A percentile compares a stretch with the other conserved stretches of the same genome.
phyloP scores from a whole-genome alignment of 2,888 invertebrate genomes.

The Phoronis australis region DNA sequence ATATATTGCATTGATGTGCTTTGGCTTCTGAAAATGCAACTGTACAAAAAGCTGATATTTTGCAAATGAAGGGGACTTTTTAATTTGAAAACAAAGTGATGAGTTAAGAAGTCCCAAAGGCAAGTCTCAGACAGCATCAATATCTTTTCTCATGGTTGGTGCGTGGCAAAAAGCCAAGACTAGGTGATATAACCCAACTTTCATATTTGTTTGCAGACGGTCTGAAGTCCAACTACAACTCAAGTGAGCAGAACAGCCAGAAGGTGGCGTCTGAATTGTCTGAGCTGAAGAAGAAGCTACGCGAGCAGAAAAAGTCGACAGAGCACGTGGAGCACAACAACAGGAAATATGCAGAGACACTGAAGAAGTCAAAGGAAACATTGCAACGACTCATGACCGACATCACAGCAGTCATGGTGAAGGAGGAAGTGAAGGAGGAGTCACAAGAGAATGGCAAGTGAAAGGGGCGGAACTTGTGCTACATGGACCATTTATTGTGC shows the following conservation, averaged over 20 bases:
- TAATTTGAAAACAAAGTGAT: no score
- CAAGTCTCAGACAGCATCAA: no score
- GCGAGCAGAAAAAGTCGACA: constrained; percentile 14
- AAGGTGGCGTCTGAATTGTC: constrained; percentile 36
- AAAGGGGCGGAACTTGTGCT: no score
- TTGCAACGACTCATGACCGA: neutral
- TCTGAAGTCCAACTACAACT: constrained; percentile 60
- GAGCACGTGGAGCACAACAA: constrained; percentile 9
- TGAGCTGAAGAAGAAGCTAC: constrained; percentile 18
- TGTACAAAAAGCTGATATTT: no score
- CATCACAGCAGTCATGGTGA: neutral
- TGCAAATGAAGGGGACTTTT: no score
- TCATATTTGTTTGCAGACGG: constrained; percentile 44
- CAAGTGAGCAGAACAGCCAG: constrained; percentile 59
- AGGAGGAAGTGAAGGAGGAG: neutral
- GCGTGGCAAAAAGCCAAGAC: no score
- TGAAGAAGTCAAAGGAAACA: neutral
- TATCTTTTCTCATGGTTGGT: no score
- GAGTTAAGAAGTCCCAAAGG: no score
- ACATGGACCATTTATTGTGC: no score
- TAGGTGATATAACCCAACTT: no score
- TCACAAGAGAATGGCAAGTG: neutral
- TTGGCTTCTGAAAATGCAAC: no score
- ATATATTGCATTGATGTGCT: no score
- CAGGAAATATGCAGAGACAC: neutral